These are phyloP conservation scores for Oxycera nigricornis DNA, from an alignment of 2,888 invertebrate species.

Conservation along the genomic window DNA sequence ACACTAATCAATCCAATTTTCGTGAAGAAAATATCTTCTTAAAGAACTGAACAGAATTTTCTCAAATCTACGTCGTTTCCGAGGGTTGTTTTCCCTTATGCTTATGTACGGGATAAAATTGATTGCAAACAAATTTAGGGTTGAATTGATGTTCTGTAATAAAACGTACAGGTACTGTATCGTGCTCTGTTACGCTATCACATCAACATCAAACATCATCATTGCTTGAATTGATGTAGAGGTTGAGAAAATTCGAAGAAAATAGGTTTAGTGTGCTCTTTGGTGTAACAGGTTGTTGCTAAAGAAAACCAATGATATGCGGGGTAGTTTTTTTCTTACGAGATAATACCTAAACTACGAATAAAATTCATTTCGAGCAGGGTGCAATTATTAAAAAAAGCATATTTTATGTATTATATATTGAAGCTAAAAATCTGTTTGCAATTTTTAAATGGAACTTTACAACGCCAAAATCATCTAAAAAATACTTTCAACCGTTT, in stretches of 20 bases:
- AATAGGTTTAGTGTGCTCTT: too few relatives aligned
- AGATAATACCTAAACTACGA: too few relatives aligned
- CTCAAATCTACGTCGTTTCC: neutral
- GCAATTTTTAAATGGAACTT: too few relatives aligned
- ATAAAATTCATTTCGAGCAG: too few relatives aligned
- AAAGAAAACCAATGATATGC: too few relatives aligned
- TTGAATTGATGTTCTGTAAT: conserved; percentile 47
- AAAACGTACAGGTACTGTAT: conserved; percentile 45
- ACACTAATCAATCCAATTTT: neutral
- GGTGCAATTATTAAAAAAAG: too few relatives aligned
- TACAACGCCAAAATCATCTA: too few relatives aligned
- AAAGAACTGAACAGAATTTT: neutral
- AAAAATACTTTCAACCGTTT: too few relatives aligned
- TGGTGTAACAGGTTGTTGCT: neutral
- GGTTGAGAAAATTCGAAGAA: neutral
- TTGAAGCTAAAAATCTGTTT: too few relatives aligned
- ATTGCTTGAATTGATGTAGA: conserved; percentile 39
- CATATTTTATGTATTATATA: too few relatives aligned
- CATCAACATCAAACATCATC: conserved; percentile 43
- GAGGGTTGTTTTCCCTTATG: neutral
- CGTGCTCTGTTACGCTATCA: conserved; percentile 17
- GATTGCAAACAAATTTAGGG: conserved; percentile 48
- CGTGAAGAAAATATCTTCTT: neutral
- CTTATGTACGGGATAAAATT: conserved; percentile 39
- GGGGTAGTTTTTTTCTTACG: too few relatives aligned